Evolutionary conservation across 2,797 vertebrate genomes (phyloP).

Genomic region (Varecia variegata): DNA sequence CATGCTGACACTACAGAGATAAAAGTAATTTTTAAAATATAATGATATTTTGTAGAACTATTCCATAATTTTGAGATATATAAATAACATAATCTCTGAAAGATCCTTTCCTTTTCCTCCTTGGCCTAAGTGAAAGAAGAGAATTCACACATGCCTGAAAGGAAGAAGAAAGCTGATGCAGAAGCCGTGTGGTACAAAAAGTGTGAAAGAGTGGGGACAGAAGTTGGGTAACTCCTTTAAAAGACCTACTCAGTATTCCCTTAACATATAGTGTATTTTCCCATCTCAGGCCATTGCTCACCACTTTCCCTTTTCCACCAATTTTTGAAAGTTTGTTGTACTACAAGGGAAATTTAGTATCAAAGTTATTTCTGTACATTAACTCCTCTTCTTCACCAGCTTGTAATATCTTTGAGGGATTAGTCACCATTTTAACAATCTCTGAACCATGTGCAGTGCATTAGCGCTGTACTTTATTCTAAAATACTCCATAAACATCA

Average conservation of each 20-base stretch:
- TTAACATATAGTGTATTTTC: background rate
- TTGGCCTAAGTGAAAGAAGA: background rate
- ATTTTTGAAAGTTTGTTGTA: background rate
- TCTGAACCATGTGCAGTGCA: background rate
- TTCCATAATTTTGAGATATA: constrained; percentile 2
- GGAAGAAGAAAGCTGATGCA: background rate
- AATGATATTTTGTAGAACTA: background rate
- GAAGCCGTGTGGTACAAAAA: background rate
- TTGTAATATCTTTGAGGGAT: background rate
- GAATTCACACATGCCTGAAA: background rate
- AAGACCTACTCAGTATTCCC: background rate
- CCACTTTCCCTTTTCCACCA: background rate
- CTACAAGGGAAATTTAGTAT: background rate
- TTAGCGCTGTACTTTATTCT: background rate
- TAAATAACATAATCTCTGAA: background rate
- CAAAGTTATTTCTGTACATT: background rate
- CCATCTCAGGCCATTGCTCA: background rate
- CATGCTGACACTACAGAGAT: background rate
- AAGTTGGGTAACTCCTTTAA: background rate
- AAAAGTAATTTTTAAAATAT: background rate
- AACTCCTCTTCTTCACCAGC: background rate
- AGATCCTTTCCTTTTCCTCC: background rate
- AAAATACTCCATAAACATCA: background rate
- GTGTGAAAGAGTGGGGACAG: background rate
- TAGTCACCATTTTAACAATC: background rate